Evolutionary conservation across 2,888 invertebrate genomes (phyloP).

Genomic region (Heliconius aoede): DNA sequence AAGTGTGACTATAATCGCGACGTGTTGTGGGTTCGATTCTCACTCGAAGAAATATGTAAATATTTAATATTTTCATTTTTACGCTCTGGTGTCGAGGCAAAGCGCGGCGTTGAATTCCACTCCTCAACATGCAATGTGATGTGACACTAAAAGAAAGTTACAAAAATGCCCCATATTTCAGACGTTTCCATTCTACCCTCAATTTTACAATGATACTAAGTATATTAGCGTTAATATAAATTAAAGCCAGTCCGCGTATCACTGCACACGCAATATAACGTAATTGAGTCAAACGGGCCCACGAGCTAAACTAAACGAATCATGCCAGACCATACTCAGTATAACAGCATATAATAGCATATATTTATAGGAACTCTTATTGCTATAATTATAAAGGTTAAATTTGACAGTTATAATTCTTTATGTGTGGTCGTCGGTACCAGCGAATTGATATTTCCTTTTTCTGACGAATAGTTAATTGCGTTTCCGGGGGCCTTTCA

Average conservation of each 20-base stretch:
- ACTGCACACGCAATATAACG: constrained; percentile 50
- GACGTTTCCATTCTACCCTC: neutral
- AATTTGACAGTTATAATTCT: constrained; percentile 24
- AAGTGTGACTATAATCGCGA: no score
- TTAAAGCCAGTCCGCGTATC: constrained; percentile 48
- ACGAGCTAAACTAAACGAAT: constrained; percentile 62
- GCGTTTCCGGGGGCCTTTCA: constrained; percentile 79
- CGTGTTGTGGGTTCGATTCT: no score
- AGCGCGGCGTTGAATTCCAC: no score
- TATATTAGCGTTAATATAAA: constrained; percentile 32
- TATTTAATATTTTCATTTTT: no score
- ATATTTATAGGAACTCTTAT: constrained; percentile 37
- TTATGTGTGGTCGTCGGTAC: constrained; percentile 50
- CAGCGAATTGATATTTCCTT: constrained; percentile 82
- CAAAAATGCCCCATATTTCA: neutral
- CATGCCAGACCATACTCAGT: constrained; percentile 63
- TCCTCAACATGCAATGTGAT: no score
- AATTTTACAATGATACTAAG: constrained; percentile 20
- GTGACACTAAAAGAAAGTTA: no score
- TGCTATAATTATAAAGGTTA: constrained; percentile 36
- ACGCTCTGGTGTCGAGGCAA: no score
- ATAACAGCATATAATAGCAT: constrained; percentile 10
- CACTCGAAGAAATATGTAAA: no score
- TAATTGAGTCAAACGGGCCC: constrained; percentile 68
- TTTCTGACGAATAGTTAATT: constrained; percentile 80